Base-by-base conservation (phyloP, 2,888 invertebrate species). In the Xestia c-nigrum region DNA sequence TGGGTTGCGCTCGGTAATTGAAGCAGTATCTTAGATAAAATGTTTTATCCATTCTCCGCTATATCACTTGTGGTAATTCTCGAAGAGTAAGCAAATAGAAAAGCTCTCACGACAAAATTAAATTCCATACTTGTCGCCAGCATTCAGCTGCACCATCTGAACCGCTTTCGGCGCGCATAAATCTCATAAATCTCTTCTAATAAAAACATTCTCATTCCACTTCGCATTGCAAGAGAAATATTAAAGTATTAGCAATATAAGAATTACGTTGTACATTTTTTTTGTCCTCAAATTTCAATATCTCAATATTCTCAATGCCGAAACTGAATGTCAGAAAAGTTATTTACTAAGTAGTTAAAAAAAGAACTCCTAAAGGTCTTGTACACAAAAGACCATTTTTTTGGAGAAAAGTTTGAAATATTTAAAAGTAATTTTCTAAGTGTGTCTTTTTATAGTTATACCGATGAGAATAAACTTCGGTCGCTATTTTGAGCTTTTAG, bases 121-220 rank as follows among this genome's bases (percentile, higher is more conserved):
- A 93, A 93, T 93, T 93, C 93, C 92, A 90, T 89, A 90, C 91
- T 91, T 91, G 90, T 90, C 90, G 88, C 88, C 84, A 90, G 87
- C 91, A 90, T 93, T 90, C 89, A 89, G 88, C 86, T 93, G 91
- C 90, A 89, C 88, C 91, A 89, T 87, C 90, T 88, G 87, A 89
- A 89, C 88, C 89, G 89, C 90, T 91, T 92, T 90, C 76, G 84
- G 79, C 82, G 87, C 83, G 88, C 88, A 91, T 90, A 89, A 88
- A 90, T 88, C 87, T 86, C 88, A 89, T 91, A 90, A 88, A 90
- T 90, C 88, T 92, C 80, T 88, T 87, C 88, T 90, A 90, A 91
- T 92, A 91, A 91, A 92, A 92, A 90, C 89, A 89, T 91, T 90
- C 87, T 84, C 83, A 87, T 89, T 88, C 86, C 87, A 88, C 86